phyloP scores from a whole-genome alignment of 1,140 invertebrate species.

The Leptinotarsa texana region DNA sequence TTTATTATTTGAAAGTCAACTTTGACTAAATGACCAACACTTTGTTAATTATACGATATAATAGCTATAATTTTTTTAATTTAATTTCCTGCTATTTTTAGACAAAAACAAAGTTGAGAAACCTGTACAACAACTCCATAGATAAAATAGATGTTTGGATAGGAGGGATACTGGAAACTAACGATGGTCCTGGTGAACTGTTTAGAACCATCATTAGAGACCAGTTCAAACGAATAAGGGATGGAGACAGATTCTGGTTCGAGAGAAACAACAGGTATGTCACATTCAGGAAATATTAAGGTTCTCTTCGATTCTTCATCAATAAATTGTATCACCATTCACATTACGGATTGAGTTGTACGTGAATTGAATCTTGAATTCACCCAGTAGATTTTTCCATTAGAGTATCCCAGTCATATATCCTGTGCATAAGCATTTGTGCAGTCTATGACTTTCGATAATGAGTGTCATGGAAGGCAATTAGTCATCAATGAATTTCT shows the following conservation, averaged over 20 bases:
- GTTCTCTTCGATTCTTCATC: too few species aligned
- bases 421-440: too few species aligned
- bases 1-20: too few species aligned
- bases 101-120: constrained; percentile 54
- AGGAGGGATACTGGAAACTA: constrained; percentile 71
- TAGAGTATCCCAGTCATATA: too few species aligned
- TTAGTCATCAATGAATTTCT: too few species aligned
- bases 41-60: neutral
- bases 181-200: constrained; percentile 63
- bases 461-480: too few species aligned
- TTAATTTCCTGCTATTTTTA: constrained; percentile 36
- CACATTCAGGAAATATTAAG: neutral
- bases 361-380: too few species aligned
- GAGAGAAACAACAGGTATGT: constrained; percentile 58
- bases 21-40: neutral
- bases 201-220: constrained; percentile 62
- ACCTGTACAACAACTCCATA: constrained; percentile 59
- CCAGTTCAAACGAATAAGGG: constrained; percentile 62
- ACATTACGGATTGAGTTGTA: too few species aligned
- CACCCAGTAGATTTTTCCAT: too few species aligned
- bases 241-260: constrained; percentile 66
- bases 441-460: too few species aligned
- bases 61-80: neutral
- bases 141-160: constrained; percentile 68
- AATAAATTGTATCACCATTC: too few species aligned